Conservation (phyloP, 2,888 invertebrate species). For the Ochropleura plecta region DNA sequence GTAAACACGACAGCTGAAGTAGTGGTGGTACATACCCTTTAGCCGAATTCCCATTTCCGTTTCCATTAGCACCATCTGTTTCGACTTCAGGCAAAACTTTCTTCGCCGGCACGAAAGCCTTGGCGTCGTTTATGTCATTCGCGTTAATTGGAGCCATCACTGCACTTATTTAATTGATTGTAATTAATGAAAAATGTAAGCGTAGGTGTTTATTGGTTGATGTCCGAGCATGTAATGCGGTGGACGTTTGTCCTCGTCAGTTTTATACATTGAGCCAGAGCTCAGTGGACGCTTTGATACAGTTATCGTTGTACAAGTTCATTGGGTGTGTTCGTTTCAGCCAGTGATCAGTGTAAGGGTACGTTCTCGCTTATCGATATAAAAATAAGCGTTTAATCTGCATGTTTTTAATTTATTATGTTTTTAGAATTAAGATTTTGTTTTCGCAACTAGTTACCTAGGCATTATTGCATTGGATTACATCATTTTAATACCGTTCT, state of each 20-base stretch:
- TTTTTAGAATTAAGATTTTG: slow-evolving; percentile 9
- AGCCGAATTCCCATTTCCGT: slow-evolving; percentile 66
- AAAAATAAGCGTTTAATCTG: slow-evolving; percentile 41
- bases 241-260: slow-evolving; percentile 71
- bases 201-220: slow-evolving; percentile 76
- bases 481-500: slow-evolving; percentile 26
- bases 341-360: slow-evolving; percentile 43
- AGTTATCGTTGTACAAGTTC: slow-evolving; percentile 66
- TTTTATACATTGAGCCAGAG: slow-evolving; percentile 79
- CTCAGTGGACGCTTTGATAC: slow-evolving; percentile 67
- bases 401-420: slow-evolving; percentile 8
- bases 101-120: slow-evolving; percentile 78
- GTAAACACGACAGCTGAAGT: slow-evolving; percentile 25
- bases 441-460: slow-evolving; percentile 4
- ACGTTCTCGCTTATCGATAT: slow-evolving; percentile 42
- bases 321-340: slow-evolving; percentile 54
- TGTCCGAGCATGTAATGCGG: slow-evolving; percentile 83
- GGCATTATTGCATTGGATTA: slow-evolving; percentile 6
- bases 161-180: slow-evolving; percentile 70
- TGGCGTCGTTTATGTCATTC: slow-evolving; percentile 78
- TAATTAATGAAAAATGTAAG: slow-evolving; percentile 60
- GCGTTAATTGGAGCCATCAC: slow-evolving; percentile 87
- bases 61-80: slow-evolving; percentile 79
- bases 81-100: slow-evolving; percentile 84
- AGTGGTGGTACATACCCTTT: slow-evolving; percentile 72